Base-by-base conservation (phyloP, 2,888 invertebrate genomes). In the Leptinotarsa tumamoca region DNA sequence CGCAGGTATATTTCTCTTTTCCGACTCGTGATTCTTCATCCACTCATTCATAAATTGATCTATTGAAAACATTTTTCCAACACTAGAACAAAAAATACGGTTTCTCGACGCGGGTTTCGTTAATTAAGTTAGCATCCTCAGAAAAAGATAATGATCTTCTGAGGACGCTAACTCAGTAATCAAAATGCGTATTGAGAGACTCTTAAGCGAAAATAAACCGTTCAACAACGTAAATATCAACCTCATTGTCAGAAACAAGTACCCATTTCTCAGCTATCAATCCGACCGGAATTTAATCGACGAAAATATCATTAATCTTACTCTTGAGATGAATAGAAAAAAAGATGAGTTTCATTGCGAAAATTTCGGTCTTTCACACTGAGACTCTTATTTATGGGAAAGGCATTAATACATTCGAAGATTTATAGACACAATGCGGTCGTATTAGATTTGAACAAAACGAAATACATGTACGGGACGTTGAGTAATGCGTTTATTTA, bases 401-500 rank as follows among this genome's bases (percentile, higher is more conserved):
- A 75, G 67, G 71, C 72, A 72, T 75, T 72, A 71, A 75, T 75
- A 75, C 58, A 75, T 75, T 75, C 61, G 71, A 69, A 52, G 75
- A 75, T 75, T 75, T 75, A 75, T 75, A 58, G 69, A 68, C 69
- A 75, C 75, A 75, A 75, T 75, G 75, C 68, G 75, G 75, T 75
- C 72, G 73, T 72, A 73, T 76, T 71, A 73, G 69, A 63, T 71
- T 73, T 71, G 70, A 75, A 78, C 75, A 70, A 72, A 78, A 78
- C 72, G 68, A 72, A 75, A 73, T 73, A 72, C 75, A 72, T 78
- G 73, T 72, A 73, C 67, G 67, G 68, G 75, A 75, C 73, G 68
- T 78, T 78, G 75, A 75, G 72, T 75, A 75, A 75, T 78, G 73
- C 69, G 66, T 72, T 75, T 75, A 75, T 78, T 78, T 78, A 78